Conservation (phyloP, 2,113 vertebrate genomes). For the Nycticorax nycticorax region DNA sequence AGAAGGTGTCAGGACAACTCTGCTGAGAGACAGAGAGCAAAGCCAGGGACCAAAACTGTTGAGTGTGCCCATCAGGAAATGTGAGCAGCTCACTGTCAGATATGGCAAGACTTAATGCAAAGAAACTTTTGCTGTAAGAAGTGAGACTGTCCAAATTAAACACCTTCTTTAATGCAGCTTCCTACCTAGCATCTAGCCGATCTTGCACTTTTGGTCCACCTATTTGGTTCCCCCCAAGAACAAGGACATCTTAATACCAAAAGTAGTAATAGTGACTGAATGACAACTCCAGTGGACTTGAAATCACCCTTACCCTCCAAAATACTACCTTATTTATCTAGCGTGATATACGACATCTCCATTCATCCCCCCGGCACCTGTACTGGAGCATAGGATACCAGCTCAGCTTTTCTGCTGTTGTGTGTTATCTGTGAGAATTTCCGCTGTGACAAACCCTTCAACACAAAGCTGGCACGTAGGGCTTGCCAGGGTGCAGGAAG, state of each 20-base stretch:
- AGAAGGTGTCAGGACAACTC: neutral
- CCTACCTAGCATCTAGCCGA: neutral
- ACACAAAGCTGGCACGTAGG: neutral
- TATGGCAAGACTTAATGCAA: fast-evolving
- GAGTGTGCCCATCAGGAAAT: neutral
- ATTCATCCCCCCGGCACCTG: neutral
- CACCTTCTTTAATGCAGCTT: neutral
- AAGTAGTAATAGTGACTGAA: neutral
- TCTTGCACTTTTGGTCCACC: neutral
- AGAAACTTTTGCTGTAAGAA: neutral
- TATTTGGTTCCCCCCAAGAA: neutral
- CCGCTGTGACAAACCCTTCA: neutral
- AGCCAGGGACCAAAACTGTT: neutral
- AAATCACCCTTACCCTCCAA: neutral
- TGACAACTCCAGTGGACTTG: neutral
- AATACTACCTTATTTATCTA: neutral
- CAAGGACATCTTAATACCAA: neutral
- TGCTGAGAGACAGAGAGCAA: neutral
- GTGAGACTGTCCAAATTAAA: neutral
- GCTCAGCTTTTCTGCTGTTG: neutral
- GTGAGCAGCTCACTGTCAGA: neutral
- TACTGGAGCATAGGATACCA: neutral
- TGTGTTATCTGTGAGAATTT: neutral
- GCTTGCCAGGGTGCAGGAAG: neutral
- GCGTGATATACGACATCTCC: neutral